These are phyloP conservation scores for Lophotriccus pileatus DNA, from an alignment of 2,797 vertebrate species.

Conservation along the genomic window DNA sequence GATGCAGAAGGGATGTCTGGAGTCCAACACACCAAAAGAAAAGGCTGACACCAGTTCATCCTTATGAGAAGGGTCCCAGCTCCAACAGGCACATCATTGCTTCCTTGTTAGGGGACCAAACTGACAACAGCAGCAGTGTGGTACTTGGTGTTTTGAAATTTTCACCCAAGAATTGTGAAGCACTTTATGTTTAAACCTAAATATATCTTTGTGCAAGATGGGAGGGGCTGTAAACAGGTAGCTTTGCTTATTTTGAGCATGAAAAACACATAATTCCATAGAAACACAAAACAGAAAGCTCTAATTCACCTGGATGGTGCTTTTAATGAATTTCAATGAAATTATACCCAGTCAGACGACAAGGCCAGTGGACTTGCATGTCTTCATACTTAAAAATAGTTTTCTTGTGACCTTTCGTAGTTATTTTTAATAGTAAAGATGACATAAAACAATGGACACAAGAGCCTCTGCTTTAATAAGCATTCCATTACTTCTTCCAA, in stretches of 20 bases:
- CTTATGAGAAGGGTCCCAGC: not conserved
- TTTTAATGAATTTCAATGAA: not conserved
- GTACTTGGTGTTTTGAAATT: not conserved
- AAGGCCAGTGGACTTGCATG: not conserved
- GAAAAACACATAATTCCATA: not conserved
- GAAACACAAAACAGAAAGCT: not conserved
- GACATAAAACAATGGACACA: not conserved
- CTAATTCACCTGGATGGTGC: not conserved
- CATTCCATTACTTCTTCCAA: not conserved
- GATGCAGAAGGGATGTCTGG: not conserved
- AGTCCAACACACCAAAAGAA: not conserved
- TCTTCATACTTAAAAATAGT: not conserved
- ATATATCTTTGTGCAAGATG: not conserved
- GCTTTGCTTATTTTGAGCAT: not conserved
- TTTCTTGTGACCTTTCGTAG: not conserved
- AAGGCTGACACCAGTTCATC: not conserved
- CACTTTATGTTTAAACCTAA: not conserved
- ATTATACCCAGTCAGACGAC: not conserved
- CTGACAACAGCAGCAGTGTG: not conserved
- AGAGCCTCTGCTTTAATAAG: not conserved
- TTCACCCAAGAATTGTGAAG: not conserved
- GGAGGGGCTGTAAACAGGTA: not conserved
- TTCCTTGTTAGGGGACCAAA: not conserved
- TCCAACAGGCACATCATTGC: not conserved
- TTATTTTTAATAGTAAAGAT: not conserved